Percentiles rank a stretch among this genome's conserved stretches.
Conservation (phyloP, 2,797 vertebrate species). For the Pseudotriccus pelzelni region DNA sequence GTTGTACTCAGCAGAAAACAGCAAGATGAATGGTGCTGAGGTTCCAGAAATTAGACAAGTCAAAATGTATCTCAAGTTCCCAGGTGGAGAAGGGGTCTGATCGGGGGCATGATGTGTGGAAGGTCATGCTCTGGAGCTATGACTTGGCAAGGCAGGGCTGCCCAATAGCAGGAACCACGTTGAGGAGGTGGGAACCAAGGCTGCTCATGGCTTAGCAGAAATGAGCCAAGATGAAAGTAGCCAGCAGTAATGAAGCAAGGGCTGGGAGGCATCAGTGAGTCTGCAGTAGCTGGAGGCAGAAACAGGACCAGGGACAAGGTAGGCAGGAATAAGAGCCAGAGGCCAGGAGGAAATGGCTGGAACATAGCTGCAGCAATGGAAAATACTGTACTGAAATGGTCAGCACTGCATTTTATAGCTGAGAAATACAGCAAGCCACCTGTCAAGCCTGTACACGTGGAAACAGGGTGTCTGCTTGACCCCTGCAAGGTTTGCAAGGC, state of each 20-base stretch:
- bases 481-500: background rate
- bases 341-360: background rate
- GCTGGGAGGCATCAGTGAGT: fast-evolving
- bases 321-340: background rate
- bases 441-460: background rate
- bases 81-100: background rate
- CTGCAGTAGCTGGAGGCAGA: background rate
- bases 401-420: background rate
- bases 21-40: background rate
- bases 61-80: background rate
- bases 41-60: background rate
- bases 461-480: background rate
- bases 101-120: fast-evolving
- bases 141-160: background rate
- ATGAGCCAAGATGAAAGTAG: background rate
- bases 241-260: background rate
- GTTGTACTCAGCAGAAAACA: background rate
- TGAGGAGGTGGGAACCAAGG: background rate
- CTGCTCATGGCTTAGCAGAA: background rate
- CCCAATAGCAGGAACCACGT: fast-evolving
- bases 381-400: background rate
- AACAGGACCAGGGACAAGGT: background rate
- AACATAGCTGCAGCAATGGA: background rate
- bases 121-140: background rate
- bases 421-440: background rate